Evolutionary conservation across 2,113 vertebrate genomes (phyloP).

Genomic region (Colinus virginianus): DNA sequence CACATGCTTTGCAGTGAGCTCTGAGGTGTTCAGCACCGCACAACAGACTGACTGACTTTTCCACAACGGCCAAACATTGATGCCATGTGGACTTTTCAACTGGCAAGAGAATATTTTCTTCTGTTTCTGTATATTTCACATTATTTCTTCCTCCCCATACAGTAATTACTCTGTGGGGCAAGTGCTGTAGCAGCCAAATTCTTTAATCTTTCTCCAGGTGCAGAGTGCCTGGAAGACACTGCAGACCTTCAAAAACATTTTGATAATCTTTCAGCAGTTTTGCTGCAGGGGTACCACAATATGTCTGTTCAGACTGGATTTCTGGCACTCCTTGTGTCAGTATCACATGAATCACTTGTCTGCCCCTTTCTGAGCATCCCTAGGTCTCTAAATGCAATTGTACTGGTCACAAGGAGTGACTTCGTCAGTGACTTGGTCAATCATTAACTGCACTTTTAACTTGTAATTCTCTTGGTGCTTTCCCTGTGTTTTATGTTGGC

Average conservation of each 20-base stretch:
- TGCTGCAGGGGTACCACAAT: constrained; percentile 15
- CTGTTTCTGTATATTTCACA: neutral
- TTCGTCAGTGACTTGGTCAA: neutral
- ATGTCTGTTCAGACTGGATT: neutral
- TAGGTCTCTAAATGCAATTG: neutral
- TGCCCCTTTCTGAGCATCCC: neutral
- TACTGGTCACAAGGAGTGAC: neutral
- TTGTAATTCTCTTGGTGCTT: neutral
- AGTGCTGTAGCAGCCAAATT: neutral
- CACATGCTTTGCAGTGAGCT: neutral
- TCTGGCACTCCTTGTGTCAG: neutral
- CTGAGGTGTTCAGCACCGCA: neutral
- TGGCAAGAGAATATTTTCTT: neutral
- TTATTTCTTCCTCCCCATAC: neutral
- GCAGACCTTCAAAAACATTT: constrained; percentile 50
- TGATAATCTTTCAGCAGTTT: constrained; percentile 34
- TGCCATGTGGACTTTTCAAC: neutral
- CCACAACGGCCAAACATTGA: neutral
- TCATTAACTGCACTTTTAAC: neutral
- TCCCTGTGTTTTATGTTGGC: neutral
- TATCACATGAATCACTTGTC: neutral
- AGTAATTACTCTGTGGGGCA: neutral
- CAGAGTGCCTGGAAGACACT: constrained; percentile 27
- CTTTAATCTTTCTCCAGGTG: constrained; percentile 59
- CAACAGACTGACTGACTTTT: neutral